These are phyloP conservation scores for Metopolophium dirhodum DNA, from an alignment of 1,140 invertebrate species.

Conservation along the genomic window DNA sequence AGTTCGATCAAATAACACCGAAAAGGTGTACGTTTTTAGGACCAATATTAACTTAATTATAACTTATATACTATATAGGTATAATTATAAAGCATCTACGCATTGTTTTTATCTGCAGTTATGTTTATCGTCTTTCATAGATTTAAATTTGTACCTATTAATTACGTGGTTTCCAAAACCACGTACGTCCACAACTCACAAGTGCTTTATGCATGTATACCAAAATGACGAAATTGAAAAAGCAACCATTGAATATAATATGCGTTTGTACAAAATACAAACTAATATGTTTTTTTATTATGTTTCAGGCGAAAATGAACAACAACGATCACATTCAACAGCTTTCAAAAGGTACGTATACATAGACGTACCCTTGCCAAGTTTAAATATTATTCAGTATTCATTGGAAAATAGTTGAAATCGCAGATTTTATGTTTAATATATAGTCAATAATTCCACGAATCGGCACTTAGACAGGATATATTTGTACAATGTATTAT, in stretches of 20 bases:
- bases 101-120: neutral
- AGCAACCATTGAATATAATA: neutral
- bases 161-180: neutral
- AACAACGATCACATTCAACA: conserved; percentile 63
- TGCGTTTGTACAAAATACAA: neutral
- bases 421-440: neutral
- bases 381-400: neutral
- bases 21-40: neutral
- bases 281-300: conserved; percentile 60
- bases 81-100: neutral
- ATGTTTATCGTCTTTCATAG: neutral
- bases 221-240: neutral
- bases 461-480: neutral
- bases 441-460: neutral
- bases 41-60: neutral
- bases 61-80: neutral
- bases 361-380: neutral
- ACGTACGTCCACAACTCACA: neutral
- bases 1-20: neutral
- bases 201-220: neutral
- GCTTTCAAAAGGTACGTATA: conserved; percentile 54
- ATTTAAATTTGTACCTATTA: neutral
- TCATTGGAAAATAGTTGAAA: neutral
- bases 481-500: neutral
- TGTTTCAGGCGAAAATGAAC: conserved; percentile 69